These are phyloP conservation scores for Sialis lutaria DNA, from an alignment of 2,888 invertebrate genomes.

Conservation along the genomic window DNA sequence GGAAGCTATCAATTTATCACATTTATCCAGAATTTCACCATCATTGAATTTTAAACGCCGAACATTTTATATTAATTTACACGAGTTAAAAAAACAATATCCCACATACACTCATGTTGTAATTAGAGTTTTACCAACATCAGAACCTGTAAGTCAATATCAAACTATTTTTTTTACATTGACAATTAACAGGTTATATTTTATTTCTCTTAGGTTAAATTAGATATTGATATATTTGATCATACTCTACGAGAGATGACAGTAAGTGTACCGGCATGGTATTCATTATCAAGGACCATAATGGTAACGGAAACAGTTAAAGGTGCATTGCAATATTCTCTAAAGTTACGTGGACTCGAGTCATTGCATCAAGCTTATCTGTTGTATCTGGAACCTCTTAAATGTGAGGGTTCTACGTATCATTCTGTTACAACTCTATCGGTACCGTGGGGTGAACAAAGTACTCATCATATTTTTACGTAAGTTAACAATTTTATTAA, in stretches of 20 bases:
- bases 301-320: constrained; percentile 35
- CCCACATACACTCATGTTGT: constrained; percentile 51
- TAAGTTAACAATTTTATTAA: constrained; percentile 14
- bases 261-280: constrained; percentile 18
- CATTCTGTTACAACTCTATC: constrained; percentile 41
- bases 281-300: constrained; percentile 18
- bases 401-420: constrained; percentile 27
- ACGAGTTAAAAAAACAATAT: constrained; percentile 34
- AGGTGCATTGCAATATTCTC: constrained; percentile 39
- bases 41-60: constrained; percentile 28
- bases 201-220: constrained; percentile 30
- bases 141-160: constrained; percentile 32
- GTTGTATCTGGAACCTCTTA: constrained; percentile 36
- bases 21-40: constrained; percentile 34
- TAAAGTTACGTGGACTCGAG: constrained; percentile 37
- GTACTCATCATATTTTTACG: constrained; percentile 40
- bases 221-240: constrained; percentile 47
- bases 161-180: background rate
- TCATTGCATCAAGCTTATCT: constrained; percentile 40
- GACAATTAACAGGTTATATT: too few relatives aligned
- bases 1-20: constrained; percentile 38
- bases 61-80: constrained; percentile 37
- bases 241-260: constrained; percentile 20
- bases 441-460: constrained; percentile 48
- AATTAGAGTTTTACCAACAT: constrained; percentile 43